Evolutionary conservation across 1,140 invertebrate species (phyloP), one percentile per base, ranked within the genome.

Genomic region (Monochamus saltuarius): DNA sequence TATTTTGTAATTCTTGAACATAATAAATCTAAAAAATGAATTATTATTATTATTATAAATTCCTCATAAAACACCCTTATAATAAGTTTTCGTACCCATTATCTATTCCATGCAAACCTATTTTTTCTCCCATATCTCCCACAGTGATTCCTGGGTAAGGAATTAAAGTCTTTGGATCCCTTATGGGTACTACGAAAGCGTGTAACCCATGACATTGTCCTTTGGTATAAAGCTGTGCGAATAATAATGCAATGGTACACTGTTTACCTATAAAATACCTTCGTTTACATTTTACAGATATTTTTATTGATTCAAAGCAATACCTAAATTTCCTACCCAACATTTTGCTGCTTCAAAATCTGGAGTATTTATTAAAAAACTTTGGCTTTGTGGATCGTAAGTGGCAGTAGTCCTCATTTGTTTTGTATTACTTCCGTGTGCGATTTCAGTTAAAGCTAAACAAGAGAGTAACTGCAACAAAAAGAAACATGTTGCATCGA

Each of bases 341-440:
- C 92, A 95, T 83, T 98, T 98, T 42, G 92, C 91, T 19, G 94
- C 92, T 78, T 96, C 89, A 80, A 97, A 92, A 77, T 95, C 90
- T 0, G 95, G 94, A 0, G 95, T 92, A 73, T 97, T 86, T 8
- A 98, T 81, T 19, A 97, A 82, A 79, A 97, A 98, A 76, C 89
- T 85, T 79, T 90, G 79, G 7, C 83, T 87, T 16, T 77, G 76
- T 0, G 85, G 80, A 77, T 97, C 91, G 76, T 91, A 98, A 0
- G 85, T 93, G 2, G 95, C 95, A 16, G 86, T 92, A 0, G 96
- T 98, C 64, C 90, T 83, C 82, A 98, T 90, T 38, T 87, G 87
- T 70, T 92, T 93, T 2, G 92, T 93, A 76, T 98, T 96, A 42
- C 92, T 95, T 0, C 96, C 96, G 80, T 98, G 95, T 39, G 89